Conservation (phyloP, 2,797 vertebrate species). For the Alectoris magna region DNA sequence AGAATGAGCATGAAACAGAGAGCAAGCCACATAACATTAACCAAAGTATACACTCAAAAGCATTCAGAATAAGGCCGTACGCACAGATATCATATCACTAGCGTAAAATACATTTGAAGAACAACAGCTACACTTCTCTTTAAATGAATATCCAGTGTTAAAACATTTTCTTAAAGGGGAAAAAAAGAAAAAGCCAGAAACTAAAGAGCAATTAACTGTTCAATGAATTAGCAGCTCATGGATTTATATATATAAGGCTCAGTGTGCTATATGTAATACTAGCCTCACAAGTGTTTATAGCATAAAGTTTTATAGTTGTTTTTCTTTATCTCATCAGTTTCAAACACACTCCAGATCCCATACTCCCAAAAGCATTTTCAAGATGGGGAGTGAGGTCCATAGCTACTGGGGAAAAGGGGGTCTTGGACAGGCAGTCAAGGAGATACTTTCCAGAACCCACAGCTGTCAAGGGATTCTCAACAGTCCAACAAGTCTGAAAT, state of each 20-base stretch:
- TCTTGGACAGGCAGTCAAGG: conserved; percentile 60
- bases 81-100: background rate
- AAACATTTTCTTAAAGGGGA: background rate
- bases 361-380: conserved; percentile 65
- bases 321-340: conserved; percentile 74
- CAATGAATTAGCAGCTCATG: conserved; percentile 55
- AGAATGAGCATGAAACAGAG: background rate
- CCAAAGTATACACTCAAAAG: background rate
- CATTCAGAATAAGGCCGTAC: background rate
- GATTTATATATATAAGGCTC: conserved; percentile 4
- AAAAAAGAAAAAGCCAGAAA: background rate
- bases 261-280: background rate
- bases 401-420: conserved; percentile 65
- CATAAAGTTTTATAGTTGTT: conserved; percentile 63
- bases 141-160: background rate
- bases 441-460: conserved; percentile 73
- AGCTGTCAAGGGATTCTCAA: conserved; percentile 72
- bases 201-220: conserved; percentile 46
- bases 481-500: conserved; percentile 70
- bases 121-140: background rate
- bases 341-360: conserved; percentile 55
- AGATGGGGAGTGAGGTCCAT: conserved; percentile 68
- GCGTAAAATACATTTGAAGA: background rate
- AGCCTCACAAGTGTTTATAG: conserved; percentile 64
- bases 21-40: background rate